phyloP scores from a whole-genome alignment of 2,888 invertebrate species.

The Ectropis crepuscularia region DNA sequence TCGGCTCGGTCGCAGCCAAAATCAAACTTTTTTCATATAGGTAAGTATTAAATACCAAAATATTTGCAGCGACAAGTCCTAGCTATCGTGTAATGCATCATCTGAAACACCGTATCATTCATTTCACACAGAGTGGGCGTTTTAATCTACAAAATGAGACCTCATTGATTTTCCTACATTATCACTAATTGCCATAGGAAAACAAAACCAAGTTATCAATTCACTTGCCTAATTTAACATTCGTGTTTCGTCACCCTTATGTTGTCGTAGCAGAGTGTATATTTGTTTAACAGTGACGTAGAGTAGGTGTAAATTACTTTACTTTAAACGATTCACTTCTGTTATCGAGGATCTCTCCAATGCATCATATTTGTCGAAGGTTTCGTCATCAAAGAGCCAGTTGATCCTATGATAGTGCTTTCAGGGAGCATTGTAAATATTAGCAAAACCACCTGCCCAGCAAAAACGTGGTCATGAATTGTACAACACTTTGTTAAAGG shows the following conservation, averaged over 20 bases:
- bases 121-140: slow-evolving; percentile 64
- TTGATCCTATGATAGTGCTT: slow-evolving; percentile 68
- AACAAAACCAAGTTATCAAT: slow-evolving; percentile 28
- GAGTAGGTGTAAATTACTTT: slow-evolving; percentile 31
- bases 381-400: slow-evolving; percentile 67
- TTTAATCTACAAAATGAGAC: slow-evolving; percentile 75
- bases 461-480: slow-evolving; percentile 16
- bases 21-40: too few relatives aligned
- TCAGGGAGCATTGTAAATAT: slow-evolving; percentile 65
- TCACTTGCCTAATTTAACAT: slow-evolving; percentile 14
- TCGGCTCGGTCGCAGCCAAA: too few relatives aligned
- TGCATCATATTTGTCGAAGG: slow-evolving; percentile 80
- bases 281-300: slow-evolving; percentile 39
- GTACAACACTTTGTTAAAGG: not conserved
- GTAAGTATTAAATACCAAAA: not conserved
- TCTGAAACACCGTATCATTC: slow-evolving; percentile 63
- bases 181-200: slow-evolving; percentile 72
- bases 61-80: slow-evolving; percentile 32
- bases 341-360: slow-evolving; percentile 73
- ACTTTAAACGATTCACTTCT: slow-evolving; percentile 57
- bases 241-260: slow-evolving; percentile 34
- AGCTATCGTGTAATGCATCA: slow-evolving; percentile 56
- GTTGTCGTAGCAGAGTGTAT: slow-evolving; percentile 32
- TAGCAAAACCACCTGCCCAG: slow-evolving; percentile 52
- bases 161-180: slow-evolving; percentile 76